phyloP scores from a whole-genome alignment of 2,797 vertebrate genomes.

The Erpetoichthys calabaricus region DNA sequence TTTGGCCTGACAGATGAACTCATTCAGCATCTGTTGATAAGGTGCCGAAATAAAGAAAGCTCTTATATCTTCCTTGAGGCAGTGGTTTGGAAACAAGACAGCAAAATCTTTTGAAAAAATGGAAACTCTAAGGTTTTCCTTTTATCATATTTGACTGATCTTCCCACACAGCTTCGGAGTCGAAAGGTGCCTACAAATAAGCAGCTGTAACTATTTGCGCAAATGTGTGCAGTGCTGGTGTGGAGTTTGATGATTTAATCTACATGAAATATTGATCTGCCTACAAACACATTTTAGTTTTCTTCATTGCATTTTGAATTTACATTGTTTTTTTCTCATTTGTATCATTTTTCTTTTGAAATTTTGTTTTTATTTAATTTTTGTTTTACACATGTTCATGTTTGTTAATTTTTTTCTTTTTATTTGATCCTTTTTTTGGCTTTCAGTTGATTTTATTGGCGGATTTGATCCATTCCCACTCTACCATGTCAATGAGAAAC shows the following conservation, averaged over 20 bases:
- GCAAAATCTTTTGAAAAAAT: too few relatives aligned
- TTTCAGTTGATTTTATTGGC: slow-evolving; percentile 98
- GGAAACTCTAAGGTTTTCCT: too few relatives aligned
- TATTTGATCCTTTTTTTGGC: slow-evolving; percentile 60
- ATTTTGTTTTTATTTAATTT: slow-evolving; percentile 16
- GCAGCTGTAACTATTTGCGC: neutral
- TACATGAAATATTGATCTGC: too few relatives aligned
- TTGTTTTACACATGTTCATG: slow-evolving; percentile 28
- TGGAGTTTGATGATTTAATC: too few relatives aligned
- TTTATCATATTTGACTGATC: too few relatives aligned
- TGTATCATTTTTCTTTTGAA: slow-evolving; percentile 14
- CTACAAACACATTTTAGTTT: slow-evolving; percentile 13
- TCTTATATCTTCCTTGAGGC: too few relatives aligned
- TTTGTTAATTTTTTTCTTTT: slow-evolving; percentile 36
- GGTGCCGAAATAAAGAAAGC: too few relatives aligned
- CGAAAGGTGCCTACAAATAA: neutral
- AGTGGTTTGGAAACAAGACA: too few relatives aligned
- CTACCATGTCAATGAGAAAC: slow-evolving; percentile 92
- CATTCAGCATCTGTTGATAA: too few relatives aligned
- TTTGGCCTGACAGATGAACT: too few relatives aligned
- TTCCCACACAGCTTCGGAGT: neutral
- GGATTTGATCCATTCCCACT: slow-evolving; percentile 93
- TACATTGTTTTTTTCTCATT: slow-evolving; percentile 7
- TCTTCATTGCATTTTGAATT: neutral
- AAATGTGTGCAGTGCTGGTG: neutral